Evolutionary conservation across 2,888 invertebrate genomes (phyloP).

Genomic region (Sphinx pinastri): DNA sequence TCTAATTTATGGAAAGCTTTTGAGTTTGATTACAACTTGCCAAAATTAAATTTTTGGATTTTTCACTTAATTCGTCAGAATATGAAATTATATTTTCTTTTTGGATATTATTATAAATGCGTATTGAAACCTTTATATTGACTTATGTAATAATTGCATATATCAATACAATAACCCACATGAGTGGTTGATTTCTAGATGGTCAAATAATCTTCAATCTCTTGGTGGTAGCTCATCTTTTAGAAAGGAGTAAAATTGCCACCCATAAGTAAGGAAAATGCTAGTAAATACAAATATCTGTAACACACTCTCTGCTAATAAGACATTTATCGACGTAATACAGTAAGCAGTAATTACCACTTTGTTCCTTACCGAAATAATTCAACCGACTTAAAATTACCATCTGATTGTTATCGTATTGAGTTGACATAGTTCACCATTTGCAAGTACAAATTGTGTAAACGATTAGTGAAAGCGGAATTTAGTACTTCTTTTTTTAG

Average conservation of each 20-base stretch:
- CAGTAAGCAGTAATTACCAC: constrained; percentile 34
- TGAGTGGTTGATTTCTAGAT: too few species aligned
- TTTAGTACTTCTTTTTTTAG: not conserved
- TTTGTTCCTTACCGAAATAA: constrained; percentile 28
- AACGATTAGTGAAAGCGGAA: not conserved
- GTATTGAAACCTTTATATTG: too few species aligned
- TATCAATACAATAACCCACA: too few species aligned
- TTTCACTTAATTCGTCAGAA: too few species aligned
- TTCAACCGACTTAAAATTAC: constrained; percentile 24
- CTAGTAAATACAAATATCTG: not conserved
- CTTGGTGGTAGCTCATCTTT: too few species aligned
- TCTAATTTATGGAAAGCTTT: not conserved
- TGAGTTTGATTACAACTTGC: not conserved
- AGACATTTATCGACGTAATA: constrained; percentile 35
- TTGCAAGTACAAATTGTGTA: constrained; percentile 15
- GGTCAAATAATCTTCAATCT: too few species aligned
- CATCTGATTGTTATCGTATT: constrained; percentile 27
- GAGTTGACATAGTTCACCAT: constrained; percentile 8
- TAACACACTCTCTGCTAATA: constrained; percentile 32
- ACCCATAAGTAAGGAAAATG: too few species aligned
- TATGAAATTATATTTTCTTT: too few species aligned
- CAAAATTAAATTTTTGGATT: too few species aligned
- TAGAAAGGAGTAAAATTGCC: too few species aligned
- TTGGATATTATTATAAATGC: too few species aligned
- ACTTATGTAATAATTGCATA: too few species aligned